Percentiles rank a stretch among this genome's conserved stretches.
Conservation (phyloP, 2,113 vertebrate species). For the Patagioenas fasciata region DNA sequence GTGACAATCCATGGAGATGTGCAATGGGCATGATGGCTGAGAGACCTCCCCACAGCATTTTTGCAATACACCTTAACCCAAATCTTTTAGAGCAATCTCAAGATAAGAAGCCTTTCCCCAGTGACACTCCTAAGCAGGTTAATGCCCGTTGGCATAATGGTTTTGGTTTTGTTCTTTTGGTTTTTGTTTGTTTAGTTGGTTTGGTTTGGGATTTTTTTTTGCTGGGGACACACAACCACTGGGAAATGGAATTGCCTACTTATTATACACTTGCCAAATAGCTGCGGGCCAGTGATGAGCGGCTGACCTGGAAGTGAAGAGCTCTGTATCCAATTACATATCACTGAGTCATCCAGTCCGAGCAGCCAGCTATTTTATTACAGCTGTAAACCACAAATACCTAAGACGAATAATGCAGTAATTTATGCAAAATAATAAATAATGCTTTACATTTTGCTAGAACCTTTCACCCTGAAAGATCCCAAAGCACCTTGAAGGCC, state of each 20-base stretch:
- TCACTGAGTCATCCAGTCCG: not conserved
- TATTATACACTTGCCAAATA: not conserved
- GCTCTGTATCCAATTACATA: not conserved
- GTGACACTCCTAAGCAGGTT: not conserved
- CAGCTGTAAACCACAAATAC: slow-evolving; percentile 18
- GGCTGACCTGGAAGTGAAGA: slow-evolving; percentile 32
- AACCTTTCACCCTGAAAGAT: not conserved
- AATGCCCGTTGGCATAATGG: not conserved
- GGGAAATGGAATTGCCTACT: not conserved
- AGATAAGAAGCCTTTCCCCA: not conserved
- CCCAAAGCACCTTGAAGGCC: not conserved
- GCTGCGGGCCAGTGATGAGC: not conserved
- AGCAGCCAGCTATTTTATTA: slow-evolving; percentile 28
- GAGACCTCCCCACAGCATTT: not conserved
- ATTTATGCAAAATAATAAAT: slow-evolving; percentile 32
- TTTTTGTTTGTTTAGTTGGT: too few relatives aligned
- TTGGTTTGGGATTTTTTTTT: not conserved
- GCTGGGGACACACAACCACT: not conserved
- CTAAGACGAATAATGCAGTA: not conserved
- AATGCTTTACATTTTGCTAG: not conserved
- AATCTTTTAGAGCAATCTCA: not conserved
- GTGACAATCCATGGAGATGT: not conserved
- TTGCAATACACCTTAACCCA: not conserved
- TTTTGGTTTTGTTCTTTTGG: not conserved
- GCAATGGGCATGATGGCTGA: not conserved